Evolutionary conservation across 2,888 invertebrate species (phyloP).

Genomic region (Pollenia labialis): DNA sequence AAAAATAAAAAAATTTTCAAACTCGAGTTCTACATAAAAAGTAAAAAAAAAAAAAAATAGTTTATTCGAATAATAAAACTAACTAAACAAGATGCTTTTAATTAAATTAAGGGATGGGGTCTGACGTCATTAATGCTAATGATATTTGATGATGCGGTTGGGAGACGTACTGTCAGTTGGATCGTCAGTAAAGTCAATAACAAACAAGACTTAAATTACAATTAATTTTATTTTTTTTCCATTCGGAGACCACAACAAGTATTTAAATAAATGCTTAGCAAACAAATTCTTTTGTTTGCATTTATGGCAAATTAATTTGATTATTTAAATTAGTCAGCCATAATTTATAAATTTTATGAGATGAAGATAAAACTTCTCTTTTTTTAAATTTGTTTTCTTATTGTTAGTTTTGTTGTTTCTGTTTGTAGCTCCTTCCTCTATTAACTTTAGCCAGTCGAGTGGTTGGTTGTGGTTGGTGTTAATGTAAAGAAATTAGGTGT

Average conservation of each 20-base stretch:
- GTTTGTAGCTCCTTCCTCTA: slow-evolving; percentile 25
- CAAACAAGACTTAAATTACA: background rate
- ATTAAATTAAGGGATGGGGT: slow-evolving; percentile 29
- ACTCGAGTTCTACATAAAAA: background rate
- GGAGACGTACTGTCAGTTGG: background rate
- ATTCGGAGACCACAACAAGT: background rate
- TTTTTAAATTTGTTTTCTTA: background rate
- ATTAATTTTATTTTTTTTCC: background rate
- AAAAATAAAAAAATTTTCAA: background rate
- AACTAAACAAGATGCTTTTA: background rate
- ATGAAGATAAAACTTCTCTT: slow-evolving; percentile 24
- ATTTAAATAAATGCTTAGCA: slow-evolving; percentile 3
- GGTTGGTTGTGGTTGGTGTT: slow-evolving; percentile 36
- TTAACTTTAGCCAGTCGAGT: background rate
- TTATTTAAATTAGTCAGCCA: slow-evolving; percentile 61
- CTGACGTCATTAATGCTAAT: too few species aligned
- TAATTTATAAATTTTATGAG: slow-evolving; percentile 57
- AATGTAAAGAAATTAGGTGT: slow-evolving; percentile 69
- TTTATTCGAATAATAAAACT: background rate
- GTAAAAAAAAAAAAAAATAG: background rate
- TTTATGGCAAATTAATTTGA: slow-evolving; percentile 69
- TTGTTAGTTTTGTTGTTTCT: background rate
- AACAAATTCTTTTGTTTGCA: slow-evolving; percentile 54
- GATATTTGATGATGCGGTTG: background rate
- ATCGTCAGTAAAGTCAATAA: slow-evolving; percentile 6